Percentiles rank a stretch among this genome's conserved stretches.
These are phyloP conservation scores for Hypomesus transpacificus DNA, from an alignment of 2,113 vertebrate species.

Conservation along the genomic window DNA sequence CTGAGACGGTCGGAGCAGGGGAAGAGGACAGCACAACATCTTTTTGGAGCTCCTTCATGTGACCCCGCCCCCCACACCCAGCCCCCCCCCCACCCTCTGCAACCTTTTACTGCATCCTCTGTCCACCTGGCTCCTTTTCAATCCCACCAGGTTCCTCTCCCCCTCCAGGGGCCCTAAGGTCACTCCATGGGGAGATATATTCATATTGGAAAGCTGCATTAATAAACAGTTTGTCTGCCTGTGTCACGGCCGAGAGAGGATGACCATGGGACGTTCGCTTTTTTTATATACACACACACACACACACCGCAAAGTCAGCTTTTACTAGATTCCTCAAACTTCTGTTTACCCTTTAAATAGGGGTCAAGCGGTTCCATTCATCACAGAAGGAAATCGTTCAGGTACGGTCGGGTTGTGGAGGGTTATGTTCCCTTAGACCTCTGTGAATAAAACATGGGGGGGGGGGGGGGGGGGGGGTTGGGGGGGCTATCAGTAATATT, in stretches of 20 bases:
- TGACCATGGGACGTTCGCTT: no score
- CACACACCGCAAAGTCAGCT: slow-evolving; percentile 23
- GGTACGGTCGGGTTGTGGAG: slow-evolving; percentile 15
- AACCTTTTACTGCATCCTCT: slow-evolving; percentile 7
- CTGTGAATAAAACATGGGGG: slow-evolving; percentile 51
- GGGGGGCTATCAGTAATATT: slow-evolving; percentile 65
- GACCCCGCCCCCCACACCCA: slow-evolving; percentile 48
- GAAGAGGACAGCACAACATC: not conserved
- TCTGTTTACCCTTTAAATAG: slow-evolving; percentile 30
- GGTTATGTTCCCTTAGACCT: slow-evolving; percentile 44
- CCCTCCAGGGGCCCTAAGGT: slow-evolving; percentile 13
- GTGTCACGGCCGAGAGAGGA: slow-evolving; percentile 16
- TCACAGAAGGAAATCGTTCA: slow-evolving; percentile 30
- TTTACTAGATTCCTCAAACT: slow-evolving; percentile 38
- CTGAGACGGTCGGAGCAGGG: slow-evolving; percentile 58
- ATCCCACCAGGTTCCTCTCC: slow-evolving; percentile 14
- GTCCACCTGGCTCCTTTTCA: slow-evolving; percentile 25
- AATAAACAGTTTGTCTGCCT: slow-evolving; percentile 3
- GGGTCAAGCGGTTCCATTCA: slow-evolving; percentile 27
- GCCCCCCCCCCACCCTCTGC: not conserved
- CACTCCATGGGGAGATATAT: slow-evolving; percentile 25
- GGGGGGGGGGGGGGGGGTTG: not conserved
- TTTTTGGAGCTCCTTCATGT: slow-evolving; percentile 62
- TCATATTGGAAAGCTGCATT: slow-evolving; percentile 19
- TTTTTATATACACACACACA: no score